Conservation (phyloP, 2,113 vertebrate species). For the Panthera leo region DNA sequence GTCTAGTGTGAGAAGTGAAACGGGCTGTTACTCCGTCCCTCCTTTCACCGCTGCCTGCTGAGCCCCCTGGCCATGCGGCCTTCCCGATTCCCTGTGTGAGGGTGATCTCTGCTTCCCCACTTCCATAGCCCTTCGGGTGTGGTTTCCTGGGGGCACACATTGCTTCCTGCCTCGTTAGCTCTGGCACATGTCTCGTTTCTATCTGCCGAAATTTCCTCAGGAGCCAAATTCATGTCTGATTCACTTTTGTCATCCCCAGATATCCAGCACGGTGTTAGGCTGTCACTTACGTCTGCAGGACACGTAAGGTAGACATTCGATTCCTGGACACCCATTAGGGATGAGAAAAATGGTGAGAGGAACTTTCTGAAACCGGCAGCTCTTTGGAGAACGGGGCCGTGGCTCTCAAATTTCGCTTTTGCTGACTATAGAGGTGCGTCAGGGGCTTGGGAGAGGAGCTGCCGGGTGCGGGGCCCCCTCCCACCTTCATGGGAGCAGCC, state of each 20-base stretch:
- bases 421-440: background rate
- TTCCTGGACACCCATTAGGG: background rate
- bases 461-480: rapidly evolving
- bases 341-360: background rate
- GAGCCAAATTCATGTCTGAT: background rate
- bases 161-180: background rate
- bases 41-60: background rate
- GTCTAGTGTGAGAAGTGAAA: background rate
- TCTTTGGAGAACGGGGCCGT: background rate
- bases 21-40: background rate
- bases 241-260: background rate
- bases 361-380: background rate
- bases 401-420: background rate
- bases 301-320: background rate
- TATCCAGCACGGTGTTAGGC: no score
- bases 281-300: background rate
- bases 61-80: rapidly evolving
- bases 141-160: background rate
- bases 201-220: background rate
- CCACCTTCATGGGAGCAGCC: background rate
- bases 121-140: rapidly evolving
- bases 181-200: background rate
- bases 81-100: background rate
- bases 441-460: background rate
- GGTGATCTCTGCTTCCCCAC: background rate